Evolutionary conservation across 2,113 vertebrate species (phyloP), one percentile per base, ranked within the genome.

Genomic region (Chamaea fasciata): DNA sequence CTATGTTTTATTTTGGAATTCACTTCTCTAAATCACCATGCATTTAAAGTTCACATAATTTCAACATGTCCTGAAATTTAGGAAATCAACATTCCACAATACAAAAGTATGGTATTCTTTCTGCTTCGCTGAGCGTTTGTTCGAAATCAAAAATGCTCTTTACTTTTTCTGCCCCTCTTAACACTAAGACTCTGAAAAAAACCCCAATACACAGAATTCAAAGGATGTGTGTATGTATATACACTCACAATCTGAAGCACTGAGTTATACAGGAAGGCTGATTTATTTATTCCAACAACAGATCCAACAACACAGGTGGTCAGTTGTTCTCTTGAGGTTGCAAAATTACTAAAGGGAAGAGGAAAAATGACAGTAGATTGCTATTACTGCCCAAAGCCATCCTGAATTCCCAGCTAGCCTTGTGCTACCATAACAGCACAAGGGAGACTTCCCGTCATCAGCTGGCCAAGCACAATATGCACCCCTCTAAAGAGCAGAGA

Each of bases 381-480:
- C 27, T n/a, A 28, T 50, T 59, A 69, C 3, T 64, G n/a, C 71
- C 37, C 49, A 79, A 86, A 95, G 68, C 4, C 71, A 62, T 27
- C 16, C 41, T 5, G 2, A 84, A 71, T 55, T 89, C 77, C 74
- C 39, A 64, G 18, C 33, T 67, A 84, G 55, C 14, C 31, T 37
- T 9, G 13, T 67, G 47, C 69, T 59, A 42, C 52, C 0, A 0
- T 6, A 46, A 15, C 3, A 86, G 41, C 50, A 74, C 1, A 1
- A 44, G 2, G 3, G 35, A 79, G 39, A 46, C 4, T n/a, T 68
- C 17, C 9, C 82, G 35, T 13, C 35, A 60, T 17, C 53, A 60
- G 53, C 19, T 41, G 41, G 53, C 27, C 80, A 41, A 69, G 71
- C 30, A 79, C 65, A 50, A 24, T 1, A 24, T 6, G 7, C 39